Evolutionary conservation across 2,113 vertebrate genomes (phyloP).

Genomic region (Psilopsiagon aurifrons): DNA sequence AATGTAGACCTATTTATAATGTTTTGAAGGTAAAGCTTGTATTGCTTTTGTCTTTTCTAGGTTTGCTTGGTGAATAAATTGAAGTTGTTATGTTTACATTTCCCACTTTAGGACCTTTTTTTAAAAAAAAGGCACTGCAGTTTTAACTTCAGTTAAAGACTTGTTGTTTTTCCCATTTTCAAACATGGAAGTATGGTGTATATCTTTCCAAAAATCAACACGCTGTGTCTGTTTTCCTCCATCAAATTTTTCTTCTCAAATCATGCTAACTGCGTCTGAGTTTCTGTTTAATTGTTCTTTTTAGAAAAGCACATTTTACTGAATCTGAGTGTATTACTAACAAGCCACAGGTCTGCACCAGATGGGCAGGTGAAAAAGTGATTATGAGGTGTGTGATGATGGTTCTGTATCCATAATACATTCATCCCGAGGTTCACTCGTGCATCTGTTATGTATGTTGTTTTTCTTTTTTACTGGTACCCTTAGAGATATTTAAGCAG

Average conservation of each 20-base stretch:
- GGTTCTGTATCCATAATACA: constrained; percentile 69
- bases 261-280: background rate
- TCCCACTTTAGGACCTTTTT: background rate
- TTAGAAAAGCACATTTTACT: constrained; percentile 45
- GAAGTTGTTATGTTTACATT: fast-evolving
- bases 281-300: constrained; percentile 65
- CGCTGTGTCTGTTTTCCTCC: background rate
- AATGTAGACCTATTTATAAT: background rate
- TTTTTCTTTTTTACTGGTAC: constrained; percentile 63
- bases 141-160: background rate
- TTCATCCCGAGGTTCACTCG: constrained; percentile 70
- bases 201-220: background rate
- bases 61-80: background rate
- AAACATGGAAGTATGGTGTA: fast-evolving
- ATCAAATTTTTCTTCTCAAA: fast-evolving
- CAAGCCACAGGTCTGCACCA: constrained; percentile 76
- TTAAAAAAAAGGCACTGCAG: fast-evolving
- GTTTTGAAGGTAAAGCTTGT: background rate
- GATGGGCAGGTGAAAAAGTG: constrained; percentile 82
- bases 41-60: background rate
- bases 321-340: constrained; percentile 50
- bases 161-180: background rate
- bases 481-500: constrained; percentile 65
- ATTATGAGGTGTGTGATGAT: constrained; percentile 76
- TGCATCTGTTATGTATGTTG: constrained; percentile 70